Evolutionary conservation across 2,113 vertebrate genomes (phyloP).

Genomic region (Corythornis madagascariensis): DNA sequence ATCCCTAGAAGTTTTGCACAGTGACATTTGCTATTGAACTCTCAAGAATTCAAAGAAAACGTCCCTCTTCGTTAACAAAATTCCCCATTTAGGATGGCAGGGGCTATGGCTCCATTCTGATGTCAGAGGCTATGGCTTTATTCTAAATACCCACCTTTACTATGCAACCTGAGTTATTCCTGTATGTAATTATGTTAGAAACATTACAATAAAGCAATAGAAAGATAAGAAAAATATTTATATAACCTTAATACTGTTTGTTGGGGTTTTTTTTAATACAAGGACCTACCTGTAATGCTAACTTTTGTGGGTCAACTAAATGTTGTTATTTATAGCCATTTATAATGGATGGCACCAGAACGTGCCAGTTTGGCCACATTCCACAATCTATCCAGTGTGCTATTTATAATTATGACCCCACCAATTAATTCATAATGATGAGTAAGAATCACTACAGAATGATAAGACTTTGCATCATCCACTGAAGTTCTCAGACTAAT

Average conservation of each 20-base stretch:
- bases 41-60: not conserved
- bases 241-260: not conserved
- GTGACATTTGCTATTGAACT: not conserved
- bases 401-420: not conserved
- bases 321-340: not conserved
- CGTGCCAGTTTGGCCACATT: not conserved
- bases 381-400: not conserved
- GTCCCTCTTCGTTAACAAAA: not conserved
- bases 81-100: not conserved
- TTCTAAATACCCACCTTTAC: not conserved
- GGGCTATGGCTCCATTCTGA: not conserved
- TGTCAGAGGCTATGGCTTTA: not conserved
- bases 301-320: not conserved
- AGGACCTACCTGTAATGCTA: not conserved
- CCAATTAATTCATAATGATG: not conserved
- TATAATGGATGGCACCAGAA: not conserved
- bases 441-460: not conserved
- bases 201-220: not conserved
- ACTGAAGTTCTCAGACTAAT: not conserved
- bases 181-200: not conserved
- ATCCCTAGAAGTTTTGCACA: not conserved
- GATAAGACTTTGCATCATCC: not conserved
- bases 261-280: not conserved
- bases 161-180: not conserved
- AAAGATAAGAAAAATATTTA: not conserved